Conservation (phyloP, 2,113 vertebrate species). For the Lasiurus cinereus region DNA sequence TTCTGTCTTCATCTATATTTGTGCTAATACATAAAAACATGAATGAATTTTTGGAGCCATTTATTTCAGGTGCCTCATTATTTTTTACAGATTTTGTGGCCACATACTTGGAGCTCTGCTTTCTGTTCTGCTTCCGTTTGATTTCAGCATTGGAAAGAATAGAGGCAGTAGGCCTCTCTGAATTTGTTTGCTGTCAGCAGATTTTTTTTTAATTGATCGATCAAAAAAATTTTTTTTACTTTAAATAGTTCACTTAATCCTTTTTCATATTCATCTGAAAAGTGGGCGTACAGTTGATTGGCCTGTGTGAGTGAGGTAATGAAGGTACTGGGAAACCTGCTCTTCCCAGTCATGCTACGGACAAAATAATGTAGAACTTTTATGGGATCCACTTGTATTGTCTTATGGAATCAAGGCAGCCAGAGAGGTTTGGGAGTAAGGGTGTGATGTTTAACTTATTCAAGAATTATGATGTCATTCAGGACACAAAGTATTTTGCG, state of each 20-base stretch:
- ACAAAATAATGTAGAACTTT: not conserved
- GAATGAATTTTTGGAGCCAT: not conserved
- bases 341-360: not conserved
- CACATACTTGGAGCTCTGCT: not conserved
- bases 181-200: slow-evolving; percentile 32
- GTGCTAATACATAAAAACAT: not conserved
- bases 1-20: not conserved
- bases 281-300: slow-evolving; percentile 13
- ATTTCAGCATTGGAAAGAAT: not conserved
- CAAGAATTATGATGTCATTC: not conserved
- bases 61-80: not conserved
- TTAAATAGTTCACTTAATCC: not conserved
- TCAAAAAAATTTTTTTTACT: not conserved
- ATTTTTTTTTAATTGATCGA: not conserved
- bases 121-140: not conserved
- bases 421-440: not conserved
- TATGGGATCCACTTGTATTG: not conserved
- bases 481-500: not conserved
- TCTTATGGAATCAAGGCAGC: not conserved
- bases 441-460: not conserved
- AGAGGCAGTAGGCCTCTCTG: slow-evolving; percentile 58
- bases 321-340: not conserved
- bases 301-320: not conserved
- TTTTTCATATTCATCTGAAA: slow-evolving; percentile 38
- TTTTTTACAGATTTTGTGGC: not conserved